phyloP scores from a whole-genome alignment of 2,888 invertebrate species.

The Dioctria linearis region DNA sequence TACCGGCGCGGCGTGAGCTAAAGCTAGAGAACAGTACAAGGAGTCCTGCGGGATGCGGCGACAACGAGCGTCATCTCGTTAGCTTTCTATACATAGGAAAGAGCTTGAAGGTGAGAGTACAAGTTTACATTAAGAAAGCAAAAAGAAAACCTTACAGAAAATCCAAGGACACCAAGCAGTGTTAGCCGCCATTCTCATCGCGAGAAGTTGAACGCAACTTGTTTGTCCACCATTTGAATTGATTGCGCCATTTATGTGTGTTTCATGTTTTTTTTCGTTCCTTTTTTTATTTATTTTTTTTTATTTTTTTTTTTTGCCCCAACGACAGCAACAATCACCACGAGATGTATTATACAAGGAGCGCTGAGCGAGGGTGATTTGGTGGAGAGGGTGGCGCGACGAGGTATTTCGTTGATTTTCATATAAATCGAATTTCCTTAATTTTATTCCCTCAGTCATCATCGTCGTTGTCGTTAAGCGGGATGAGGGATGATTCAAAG shows the following conservation, averaged over 20 bases:
- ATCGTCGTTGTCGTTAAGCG: constrained; percentile 51
- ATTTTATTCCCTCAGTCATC: constrained; percentile 58
- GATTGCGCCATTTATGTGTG: constrained; percentile 59
- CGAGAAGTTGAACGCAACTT: constrained; percentile 53
- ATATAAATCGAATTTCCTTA: constrained; percentile 60
- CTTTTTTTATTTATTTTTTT: neutral
- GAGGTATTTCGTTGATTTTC: constrained; percentile 57
- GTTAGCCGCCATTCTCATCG: constrained; percentile 22
- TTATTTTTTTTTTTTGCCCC: constrained; percentile 7
- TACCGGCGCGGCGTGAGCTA: neutral
- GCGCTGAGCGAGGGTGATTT: neutral
- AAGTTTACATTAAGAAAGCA: constrained; percentile 43
- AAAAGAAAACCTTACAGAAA: constrained; percentile 20
- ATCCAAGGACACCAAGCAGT: constrained; percentile 44
- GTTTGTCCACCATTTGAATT: constrained; percentile 59
- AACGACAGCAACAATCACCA: constrained; percentile 53
- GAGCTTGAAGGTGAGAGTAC: neutral
- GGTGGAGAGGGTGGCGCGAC: constrained; percentile 14
- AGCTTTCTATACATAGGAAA: constrained; percentile 32
- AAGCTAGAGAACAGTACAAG: neutral
- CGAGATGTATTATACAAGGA: constrained; percentile 25
- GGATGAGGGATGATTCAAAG: constrained; percentile 26
- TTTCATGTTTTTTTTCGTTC: neutral
- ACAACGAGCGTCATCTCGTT: constrained; percentile 28
- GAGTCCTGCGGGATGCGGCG: neutral